Conservation (phyloP, 2,797 vertebrate genomes). For the Sitta carolinensis region DNA sequence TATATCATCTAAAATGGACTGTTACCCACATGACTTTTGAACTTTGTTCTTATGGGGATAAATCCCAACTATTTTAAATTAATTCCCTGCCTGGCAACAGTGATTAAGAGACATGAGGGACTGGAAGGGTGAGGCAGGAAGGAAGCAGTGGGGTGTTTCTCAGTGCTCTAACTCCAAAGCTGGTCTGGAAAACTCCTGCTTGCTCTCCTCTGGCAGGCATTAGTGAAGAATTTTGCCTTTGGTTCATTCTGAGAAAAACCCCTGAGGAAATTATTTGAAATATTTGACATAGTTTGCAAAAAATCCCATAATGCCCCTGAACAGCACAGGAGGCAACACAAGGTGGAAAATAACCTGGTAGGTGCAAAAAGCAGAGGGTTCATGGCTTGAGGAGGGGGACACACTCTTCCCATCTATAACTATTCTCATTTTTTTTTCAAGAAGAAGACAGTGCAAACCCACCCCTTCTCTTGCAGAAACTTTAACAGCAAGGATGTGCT, state of each 20-base stretch:
- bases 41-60: background rate
- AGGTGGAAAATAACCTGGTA: background rate
- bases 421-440: background rate
- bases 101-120: background rate
- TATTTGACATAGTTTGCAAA: background rate
- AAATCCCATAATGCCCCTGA: background rate
- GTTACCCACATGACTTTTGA: background rate
- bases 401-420: rapidly evolving
- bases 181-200: background rate
- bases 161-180: background rate
- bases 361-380: background rate
- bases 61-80: background rate
- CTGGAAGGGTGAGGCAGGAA: background rate
- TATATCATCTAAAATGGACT: background rate
- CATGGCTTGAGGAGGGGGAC: no score
- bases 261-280: background rate
- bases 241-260: background rate
- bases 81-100: background rate
- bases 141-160: background rate
- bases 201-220: background rate
- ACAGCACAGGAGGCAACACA: background rate
- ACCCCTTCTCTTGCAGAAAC: no score
- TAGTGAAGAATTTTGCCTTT: background rate
- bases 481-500: no score
- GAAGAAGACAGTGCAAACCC: background rate